phyloP scores from a whole-genome alignment of 2,797 vertebrate genomes.

The Morelia viridis region DNA sequence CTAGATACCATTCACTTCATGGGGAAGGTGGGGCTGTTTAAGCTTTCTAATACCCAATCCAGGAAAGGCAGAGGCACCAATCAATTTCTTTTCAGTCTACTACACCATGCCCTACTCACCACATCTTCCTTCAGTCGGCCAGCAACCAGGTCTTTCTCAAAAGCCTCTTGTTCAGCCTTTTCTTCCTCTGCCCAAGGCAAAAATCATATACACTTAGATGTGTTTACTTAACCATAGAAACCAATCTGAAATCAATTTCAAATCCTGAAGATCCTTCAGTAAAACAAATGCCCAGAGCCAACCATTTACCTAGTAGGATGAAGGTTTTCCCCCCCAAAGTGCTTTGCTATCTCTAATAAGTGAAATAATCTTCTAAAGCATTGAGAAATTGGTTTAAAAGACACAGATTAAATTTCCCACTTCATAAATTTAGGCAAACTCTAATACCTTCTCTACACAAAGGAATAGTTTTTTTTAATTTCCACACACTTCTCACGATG shows the following conservation, averaged over 20 bases:
- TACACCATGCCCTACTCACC: conserved; percentile 72
- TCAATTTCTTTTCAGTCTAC: background rate
- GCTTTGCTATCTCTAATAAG: background rate
- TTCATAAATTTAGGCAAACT: background rate
- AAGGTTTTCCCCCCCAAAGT: background rate
- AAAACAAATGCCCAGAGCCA: background rate
- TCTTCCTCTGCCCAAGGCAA: conserved; percentile 81
- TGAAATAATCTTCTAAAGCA: background rate
- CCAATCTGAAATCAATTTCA: background rate
- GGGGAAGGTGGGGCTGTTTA: background rate
- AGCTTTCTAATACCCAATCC: background rate
- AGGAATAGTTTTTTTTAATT: background rate
- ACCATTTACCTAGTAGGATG: background rate
- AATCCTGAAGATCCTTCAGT: background rate
- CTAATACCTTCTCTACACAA: too few species aligned
- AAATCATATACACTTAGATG: background rate
- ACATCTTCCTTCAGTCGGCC: conserved; percentile 90
- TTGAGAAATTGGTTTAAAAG: background rate
- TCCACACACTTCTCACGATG: background rate
- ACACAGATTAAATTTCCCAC: background rate
- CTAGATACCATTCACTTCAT: background rate
- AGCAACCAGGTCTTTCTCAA: conserved; percentile 81
- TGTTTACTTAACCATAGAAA: background rate
- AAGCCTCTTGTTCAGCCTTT: conserved; percentile 79
- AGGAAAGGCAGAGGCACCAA: background rate